Evolutionary conservation across 2,888 invertebrate species (phyloP), one percentile per base, ranked within the genome.

Genomic region (Parnassius smintheus): DNA sequence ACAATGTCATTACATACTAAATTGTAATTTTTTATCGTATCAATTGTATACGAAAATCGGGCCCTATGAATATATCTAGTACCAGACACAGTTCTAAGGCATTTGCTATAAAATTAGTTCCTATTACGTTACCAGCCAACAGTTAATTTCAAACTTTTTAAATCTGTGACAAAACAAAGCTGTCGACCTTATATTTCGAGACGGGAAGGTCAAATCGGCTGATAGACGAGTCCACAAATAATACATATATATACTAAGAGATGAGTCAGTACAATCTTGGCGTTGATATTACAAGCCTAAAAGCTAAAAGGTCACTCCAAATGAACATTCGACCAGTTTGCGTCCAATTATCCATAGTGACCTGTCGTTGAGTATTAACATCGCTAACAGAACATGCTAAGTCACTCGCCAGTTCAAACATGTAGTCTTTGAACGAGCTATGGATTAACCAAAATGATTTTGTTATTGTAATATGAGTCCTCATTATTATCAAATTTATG

Each of bases 281-380:
- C 62, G 55, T 54, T 62, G 62, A 66, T 63, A 68, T 61, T 58
- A 61, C 61, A 65, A 22, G 61, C 61, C 59, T 59, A 66, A 67
- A 67, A 68, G 67, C 59, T 59, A 66, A 67, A 67, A 68, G 67
- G 64, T 66, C 67, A 58, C 56, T 22, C 46, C 64, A 60, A 55
- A 54, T 64, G 65, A 68, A 70, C 70, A 69, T 73, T 75, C 72
- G 73, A 72, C 66, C 65, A 56, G 69, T 68, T 68, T 65, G 64
- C 67, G 68, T 73, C 74, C 79, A 81, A 80, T 81, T 79, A 80
- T 72, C 67, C 70, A 65, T 76, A 75, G 74, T 72, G 72, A 76
- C 66, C 68, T 72, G 77, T 69, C 68, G 62, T 62, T 65, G 55
- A 56, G 56, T 51, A 12, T 62, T 54, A 57, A 59, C 61, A 18